Evolutionary conservation across 1,140 invertebrate genomes (phyloP).

Genomic region (Pissodes strobi): DNA sequence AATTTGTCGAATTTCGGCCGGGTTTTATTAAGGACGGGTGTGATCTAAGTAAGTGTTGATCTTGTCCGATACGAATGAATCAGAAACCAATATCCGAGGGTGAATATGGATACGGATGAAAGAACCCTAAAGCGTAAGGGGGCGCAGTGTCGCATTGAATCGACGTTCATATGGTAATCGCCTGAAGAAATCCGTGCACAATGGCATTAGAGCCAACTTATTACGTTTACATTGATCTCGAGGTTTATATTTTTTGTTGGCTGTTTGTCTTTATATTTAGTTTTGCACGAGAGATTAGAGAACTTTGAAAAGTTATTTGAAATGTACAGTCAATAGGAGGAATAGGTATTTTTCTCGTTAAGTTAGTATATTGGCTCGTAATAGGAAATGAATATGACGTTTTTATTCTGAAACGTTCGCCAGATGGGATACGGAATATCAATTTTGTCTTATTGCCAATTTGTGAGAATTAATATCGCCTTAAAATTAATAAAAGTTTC

Average conservation of each 20-base stretch:
- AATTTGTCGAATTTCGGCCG: slow-evolving; percentile 27
- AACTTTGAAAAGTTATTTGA: slow-evolving; percentile 16
- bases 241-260: slow-evolving; percentile 38
- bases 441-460: too few relatives aligned
- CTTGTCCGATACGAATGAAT: slow-evolving; percentile 54
- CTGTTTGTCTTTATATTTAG: slow-evolving; percentile 34
- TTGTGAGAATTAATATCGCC: too few relatives aligned
- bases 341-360: too few relatives aligned
- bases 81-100: slow-evolving; percentile 55
- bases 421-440: too few relatives aligned
- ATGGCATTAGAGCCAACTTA: slow-evolving; percentile 56
- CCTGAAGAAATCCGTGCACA: slow-evolving; percentile 56
- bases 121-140: slow-evolving; percentile 36
- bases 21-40: slow-evolving; percentile 34
- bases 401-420: too few relatives aligned
- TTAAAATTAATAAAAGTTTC: too few relatives aligned
- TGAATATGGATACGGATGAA: slow-evolving; percentile 44
- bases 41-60: slow-evolving; percentile 52
- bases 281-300: slow-evolving; percentile 29
- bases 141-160: slow-evolving; percentile 37
- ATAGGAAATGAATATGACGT: too few relatives aligned
- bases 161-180: slow-evolving; percentile 55
- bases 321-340: too few relatives aligned
- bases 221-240: slow-evolving; percentile 58
- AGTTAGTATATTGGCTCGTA: too few relatives aligned